Base-by-base conservation (phyloP, 1,140 invertebrate species). In the Atta colombica region DNA sequence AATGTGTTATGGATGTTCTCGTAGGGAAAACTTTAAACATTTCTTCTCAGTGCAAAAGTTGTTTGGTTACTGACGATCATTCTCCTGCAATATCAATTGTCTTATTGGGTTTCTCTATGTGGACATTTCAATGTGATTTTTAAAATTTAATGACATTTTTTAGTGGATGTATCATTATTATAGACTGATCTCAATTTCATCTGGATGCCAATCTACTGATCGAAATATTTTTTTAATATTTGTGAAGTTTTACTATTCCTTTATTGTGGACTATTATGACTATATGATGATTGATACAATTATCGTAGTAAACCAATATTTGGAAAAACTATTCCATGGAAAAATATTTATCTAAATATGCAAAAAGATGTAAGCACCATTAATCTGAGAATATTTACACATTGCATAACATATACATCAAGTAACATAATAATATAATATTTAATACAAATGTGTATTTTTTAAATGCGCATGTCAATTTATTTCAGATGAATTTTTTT, bases 271-370 rank as follows among this genome's bases (percentile, higher is more conserved):
- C 25, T 53, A 7, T 25, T 6, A 25, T 69, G 28, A 58, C 31
- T 25, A 58, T 55, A n/a, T 60, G 18, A 2, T 39, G 60, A 66
- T 0, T 66, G 28, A 18, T 3, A 45, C 6, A 49, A 66, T 55
- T 39, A 55, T 58, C 28, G 31, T 7, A 18, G 7, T 45, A n/a
- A 63, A 71, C 1, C 4, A 25, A 8, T 10, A 45, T 0, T 69
- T 39, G n/a, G 39, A 25, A 55, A 25, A 55, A 7, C 18, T 45
- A 16, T 49, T 39, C 0, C 14, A 12, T 16, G 18, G 3, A 72
- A 49, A 60, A 49, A 2, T 55, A 35, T 72, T 82, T 72, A 72
- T 35, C 14, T 61, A 60, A 60, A 45, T 49, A 14, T 6, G 25
- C 12, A 21, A 60, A 60, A 61, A 12, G 21, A 60, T 31, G 39